Evolutionary conservation across 2,797 vertebrate genomes (phyloP), one percentile per base, ranked within the genome.

Genomic region (Macropus fuliginosus): DNA sequence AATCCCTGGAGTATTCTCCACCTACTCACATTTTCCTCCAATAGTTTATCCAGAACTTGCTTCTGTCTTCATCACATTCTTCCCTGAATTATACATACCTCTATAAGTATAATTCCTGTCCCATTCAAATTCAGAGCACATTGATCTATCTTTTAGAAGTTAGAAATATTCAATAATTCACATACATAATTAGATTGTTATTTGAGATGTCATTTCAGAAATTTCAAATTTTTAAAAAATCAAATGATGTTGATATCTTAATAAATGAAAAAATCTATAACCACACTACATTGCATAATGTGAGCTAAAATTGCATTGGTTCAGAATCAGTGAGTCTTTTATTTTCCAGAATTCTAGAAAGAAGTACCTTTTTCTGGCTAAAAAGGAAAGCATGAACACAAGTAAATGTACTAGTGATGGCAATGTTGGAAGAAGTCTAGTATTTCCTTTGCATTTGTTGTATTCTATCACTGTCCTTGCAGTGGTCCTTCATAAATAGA

Each of bases 401-500:
- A 74, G 40, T 13, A 91, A 89, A 57, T 81, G 92, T 96, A 95
- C 92, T 98, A 96, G n/a, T 93, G 94, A 91, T 91, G 93, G 54
- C 24, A 91, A 50, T 98, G 97, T 91, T 98, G 98, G 59, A 99
- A 99, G 98, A 99, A 99, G 98, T 99, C 99, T 98, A 99, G 98
- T 97, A 99, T 99, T 98, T 99, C 99, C 98, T 99, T 99, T 98
- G 99, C 99, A 89, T 99, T 99, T 74, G 99, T 98, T 4, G 99
- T 99, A 98, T 99, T 99, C 99, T 99, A 99, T 91, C 99, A 99
- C 97, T 99, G 99, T 96, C 99, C 99, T 96, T 99, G 99, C 93
- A 99, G 98, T 56, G 99, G 99, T 92, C 99, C 99, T 98, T 99
- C 99, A 34, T 99, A 99, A 24, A 99, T 98, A 89, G 98, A 98